These are phyloP conservation scores for Prosopocoilus inquinatus DNA, from an alignment of 2,888 invertebrate species.

Conservation along the genomic window DNA sequence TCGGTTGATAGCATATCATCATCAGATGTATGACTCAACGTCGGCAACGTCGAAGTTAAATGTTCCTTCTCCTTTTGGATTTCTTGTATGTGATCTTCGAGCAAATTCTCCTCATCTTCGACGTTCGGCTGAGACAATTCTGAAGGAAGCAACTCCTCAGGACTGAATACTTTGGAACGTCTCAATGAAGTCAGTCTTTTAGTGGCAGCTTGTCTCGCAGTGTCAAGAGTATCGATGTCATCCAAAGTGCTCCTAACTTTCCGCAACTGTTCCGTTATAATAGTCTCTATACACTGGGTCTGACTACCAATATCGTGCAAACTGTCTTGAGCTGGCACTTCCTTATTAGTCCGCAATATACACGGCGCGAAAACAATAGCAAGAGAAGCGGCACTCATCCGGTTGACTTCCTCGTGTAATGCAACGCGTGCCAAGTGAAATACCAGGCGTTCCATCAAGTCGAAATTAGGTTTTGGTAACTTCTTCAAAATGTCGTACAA, in stretches of 20 bases:
- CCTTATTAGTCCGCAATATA: slow-evolving; percentile 82
- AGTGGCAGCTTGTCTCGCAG: slow-evolving; percentile 81
- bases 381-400: slow-evolving; percentile 88
- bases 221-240: slow-evolving; percentile 87
- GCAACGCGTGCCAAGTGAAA: slow-evolving; percentile 91
- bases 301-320: slow-evolving; percentile 86
- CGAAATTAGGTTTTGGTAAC: slow-evolving; percentile 84
- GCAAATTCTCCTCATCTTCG: slow-evolving; percentile 71
- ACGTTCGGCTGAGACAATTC: slow-evolving; percentile 35
- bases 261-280: slow-evolving; percentile 81
- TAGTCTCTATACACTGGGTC: slow-evolving; percentile 86
- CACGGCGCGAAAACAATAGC: slow-evolving; percentile 96
- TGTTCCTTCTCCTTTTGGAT: slow-evolving; percentile 80
- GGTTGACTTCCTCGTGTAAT: slow-evolving; percentile 79
- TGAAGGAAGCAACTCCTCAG: slow-evolving; percentile 53
- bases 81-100: slow-evolving; percentile 76
- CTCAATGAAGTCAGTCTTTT: slow-evolving; percentile 75
- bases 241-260: slow-evolving; percentile 83
- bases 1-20: slow-evolving; percentile 83
- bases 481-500: slow-evolving; percentile 85
- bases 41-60: slow-evolving; percentile 75
- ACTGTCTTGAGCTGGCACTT: slow-evolving; percentile 88
- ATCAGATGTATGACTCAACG: slow-evolving; percentile 80
- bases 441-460: slow-evolving; percentile 86
- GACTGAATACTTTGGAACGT: slow-evolving; percentile 68